Base-by-base conservation (phyloP, 2,888 invertebrate species). In the Apotomis betuletana region DNA sequence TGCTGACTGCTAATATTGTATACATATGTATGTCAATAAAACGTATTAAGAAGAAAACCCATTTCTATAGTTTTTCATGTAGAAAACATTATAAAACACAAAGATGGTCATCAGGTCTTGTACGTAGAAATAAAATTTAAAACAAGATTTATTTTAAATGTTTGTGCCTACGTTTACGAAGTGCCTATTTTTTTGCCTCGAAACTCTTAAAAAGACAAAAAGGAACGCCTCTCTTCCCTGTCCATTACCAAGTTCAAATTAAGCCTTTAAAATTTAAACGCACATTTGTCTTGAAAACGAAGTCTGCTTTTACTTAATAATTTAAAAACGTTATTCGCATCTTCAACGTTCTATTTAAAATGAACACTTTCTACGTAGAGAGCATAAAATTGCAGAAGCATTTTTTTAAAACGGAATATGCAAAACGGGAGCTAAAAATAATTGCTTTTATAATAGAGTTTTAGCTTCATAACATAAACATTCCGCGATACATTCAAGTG, bases 231-330 rank as follows among this genome's bases (percentile, higher is more conserved):
- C 76, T 80, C 82, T 85, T 85, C 84, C 84, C 82, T 82, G 78
- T 86, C 88, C 85, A 87, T 90, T 88, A 88, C 81, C 82, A 76
- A 76, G 80, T 83, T 85, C 81, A 86, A 89, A 89, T 86, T 85
- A 83, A 78, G 81, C 74, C 85, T 87, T 87, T 82, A 85, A 86
- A 87, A 86, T 89, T 85, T 83, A 82, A 87, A 75, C 80, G 75
- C 74, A 75, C 78, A 78, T 80, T 80, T 80, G 80, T 81, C 81
- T 81, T 77, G 76, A 70, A 77, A 79, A 78, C 75, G 76, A 75
- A 69, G 65, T 76, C 61, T 68, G 70, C 70, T 64, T 70, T 60
- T 67, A 72, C 72, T 70, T 70, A 73, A 75, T 73, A 74, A 73
- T 68, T 68, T 63, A 67, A 70, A 70, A 67, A 58, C 49, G 62